phyloP scores from a whole-genome alignment of 2,888 invertebrate species.

The Tetanocera ferruginea region DNA sequence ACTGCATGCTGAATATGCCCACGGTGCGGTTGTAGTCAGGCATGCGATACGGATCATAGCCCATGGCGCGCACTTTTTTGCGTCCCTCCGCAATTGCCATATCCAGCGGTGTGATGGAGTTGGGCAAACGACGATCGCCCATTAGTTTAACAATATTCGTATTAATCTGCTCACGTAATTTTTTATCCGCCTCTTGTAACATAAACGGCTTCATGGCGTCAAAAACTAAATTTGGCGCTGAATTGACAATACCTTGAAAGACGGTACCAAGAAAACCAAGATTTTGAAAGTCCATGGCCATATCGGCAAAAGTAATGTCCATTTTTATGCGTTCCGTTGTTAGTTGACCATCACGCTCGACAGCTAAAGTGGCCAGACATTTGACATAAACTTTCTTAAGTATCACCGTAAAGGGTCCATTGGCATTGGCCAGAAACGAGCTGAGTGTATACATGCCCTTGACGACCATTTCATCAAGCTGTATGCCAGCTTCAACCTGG shows the following conservation, averaged over 20 bases:
- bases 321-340: slow-evolving; percentile 84
- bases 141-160: slow-evolving; percentile 79
- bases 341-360: slow-evolving; percentile 81
- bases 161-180: slow-evolving; percentile 81
- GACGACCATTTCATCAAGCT: slow-evolving; percentile 79
- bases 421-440: slow-evolving; percentile 78
- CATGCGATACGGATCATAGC: slow-evolving; percentile 82
- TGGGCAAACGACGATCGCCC: slow-evolving; percentile 81
- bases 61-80: slow-evolving; percentile 75
- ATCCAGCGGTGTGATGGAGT: slow-evolving; percentile 88
- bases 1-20: slow-evolving; percentile 78
- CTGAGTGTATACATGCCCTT: slow-evolving; percentile 82
- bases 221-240: slow-evolving; percentile 85
- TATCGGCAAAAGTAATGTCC: slow-evolving; percentile 82
- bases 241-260: slow-evolving; percentile 83
- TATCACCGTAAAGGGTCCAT: slow-evolving; percentile 84
- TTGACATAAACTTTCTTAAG: slow-evolving; percentile 79
- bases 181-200: slow-evolving; percentile 81
- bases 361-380: slow-evolving; percentile 79
- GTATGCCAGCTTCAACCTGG: slow-evolving; percentile 80
- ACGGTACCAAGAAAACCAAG: slow-evolving; percentile 80
- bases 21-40: slow-evolving; percentile 80
- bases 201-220: slow-evolving; percentile 90
- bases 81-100: slow-evolving; percentile 83
- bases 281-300: slow-evolving; percentile 86